Conservation (phyloP, 2,888 invertebrate species). For the Myathropa florea region DNA sequence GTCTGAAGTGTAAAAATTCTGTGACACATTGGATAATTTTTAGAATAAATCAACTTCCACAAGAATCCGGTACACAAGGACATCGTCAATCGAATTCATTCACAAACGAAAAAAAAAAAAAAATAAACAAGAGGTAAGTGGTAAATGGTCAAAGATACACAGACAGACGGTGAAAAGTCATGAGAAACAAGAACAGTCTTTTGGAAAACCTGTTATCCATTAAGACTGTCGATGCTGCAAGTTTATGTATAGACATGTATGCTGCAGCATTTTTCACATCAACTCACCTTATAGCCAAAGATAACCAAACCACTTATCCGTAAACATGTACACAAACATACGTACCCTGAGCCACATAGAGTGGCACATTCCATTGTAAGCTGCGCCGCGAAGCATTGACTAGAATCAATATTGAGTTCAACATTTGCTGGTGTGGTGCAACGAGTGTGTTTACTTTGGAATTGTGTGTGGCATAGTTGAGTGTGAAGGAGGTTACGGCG, state of each 20-base stretch:
- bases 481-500: not conserved
- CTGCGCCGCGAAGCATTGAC: conserved; percentile 28
- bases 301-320: conserved; percentile 65
- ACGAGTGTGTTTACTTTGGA: conserved; percentile 51
- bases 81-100: conserved; percentile 58
- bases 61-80: conserved; percentile 44
- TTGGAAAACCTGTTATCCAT: conserved; percentile 53
- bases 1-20: conserved; percentile 1
- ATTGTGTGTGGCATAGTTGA: conserved; percentile 29
- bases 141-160: conserved; percentile 52
- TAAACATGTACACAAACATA: conserved; percentile 37
- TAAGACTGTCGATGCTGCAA: conserved; percentile 31
- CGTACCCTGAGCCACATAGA: conserved; percentile 15
- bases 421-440: conserved; percentile 18
- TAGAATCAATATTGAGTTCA: conserved; percentile 50
- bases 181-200: conserved; percentile 44
- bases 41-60: conserved; percentile 33
- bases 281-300: conserved; percentile 46
- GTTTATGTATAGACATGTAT: not conserved
- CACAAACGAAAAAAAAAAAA: not conserved
- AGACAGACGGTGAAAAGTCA: not conserved
- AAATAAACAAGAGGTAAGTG: conserved; percentile 62
- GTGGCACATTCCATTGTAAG: conserved; percentile 60
- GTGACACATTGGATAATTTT: conserved; percentile 53
- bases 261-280: conserved; percentile 55